Evolutionary conservation across 2,797 vertebrate genomes (phyloP).

Genomic region (Coregonus ussuriensis): DNA sequence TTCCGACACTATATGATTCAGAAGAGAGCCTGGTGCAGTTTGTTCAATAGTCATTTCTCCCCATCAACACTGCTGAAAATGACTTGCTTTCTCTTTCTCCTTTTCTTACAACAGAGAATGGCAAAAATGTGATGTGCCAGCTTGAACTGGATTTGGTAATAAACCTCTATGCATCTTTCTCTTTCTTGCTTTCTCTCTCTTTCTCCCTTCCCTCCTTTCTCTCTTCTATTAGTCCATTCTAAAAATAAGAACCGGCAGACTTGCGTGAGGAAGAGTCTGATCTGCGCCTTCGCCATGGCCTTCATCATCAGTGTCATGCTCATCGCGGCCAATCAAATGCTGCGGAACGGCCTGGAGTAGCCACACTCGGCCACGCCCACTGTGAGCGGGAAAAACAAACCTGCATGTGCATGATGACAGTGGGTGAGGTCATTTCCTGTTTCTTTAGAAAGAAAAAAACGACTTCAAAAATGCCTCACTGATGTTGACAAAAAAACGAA

Average conservation of each 20-base stretch:
- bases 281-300: no score
- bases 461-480: constrained; percentile 40
- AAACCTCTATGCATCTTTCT: neutral
- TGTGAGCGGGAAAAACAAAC: constrained; percentile 71
- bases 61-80: constrained; percentile 22
- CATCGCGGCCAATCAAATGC: no score
- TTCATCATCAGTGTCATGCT: no score
- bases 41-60: neutral
- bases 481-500: constrained; percentile 32
- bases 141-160: constrained; percentile 4
- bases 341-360: no score
- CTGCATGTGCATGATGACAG: constrained; percentile 82
- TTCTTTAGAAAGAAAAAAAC: constrained; percentile 48
- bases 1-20: constrained; percentile 6
- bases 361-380: constrained; percentile 59
- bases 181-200: neutral
- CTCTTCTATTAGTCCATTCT: constrained; percentile 68
- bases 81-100: neutral
- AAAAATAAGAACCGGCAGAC: constrained; percentile 83
- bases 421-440: constrained; percentile 76
- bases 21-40: constrained; percentile 8
- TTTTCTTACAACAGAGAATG: neutral
- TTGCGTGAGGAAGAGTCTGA: no score
- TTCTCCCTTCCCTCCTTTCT: constrained; percentile 5
- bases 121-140: no score